These are phyloP conservation scores for Lithodes maja DNA, from an alignment of 2,888 invertebrate genomes.

Conservation along the genomic window DNA sequence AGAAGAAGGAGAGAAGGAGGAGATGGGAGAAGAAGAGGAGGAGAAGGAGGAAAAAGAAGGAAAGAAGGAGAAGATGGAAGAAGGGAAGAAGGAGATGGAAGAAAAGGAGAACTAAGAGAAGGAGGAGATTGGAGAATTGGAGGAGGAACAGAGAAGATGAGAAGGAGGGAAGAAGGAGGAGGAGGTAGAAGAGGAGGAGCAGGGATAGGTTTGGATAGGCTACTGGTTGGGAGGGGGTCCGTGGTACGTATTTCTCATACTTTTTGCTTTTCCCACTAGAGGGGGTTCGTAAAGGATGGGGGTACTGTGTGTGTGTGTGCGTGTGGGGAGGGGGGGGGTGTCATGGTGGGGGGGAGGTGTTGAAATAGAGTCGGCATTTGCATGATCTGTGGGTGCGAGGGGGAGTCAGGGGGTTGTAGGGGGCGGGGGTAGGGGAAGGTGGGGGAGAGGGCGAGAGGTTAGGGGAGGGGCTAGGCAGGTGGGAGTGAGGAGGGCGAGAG, in stretches of 20 bases:
- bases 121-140: neutral
- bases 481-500: no score
- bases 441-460: no score
- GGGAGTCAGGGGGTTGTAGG: neutral
- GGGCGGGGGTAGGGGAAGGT: slow-evolving; percentile 22
- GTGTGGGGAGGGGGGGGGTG: neutral
- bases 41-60: neutral
- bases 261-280: neutral
- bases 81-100: neutral
- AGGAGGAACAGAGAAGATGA: neutral
- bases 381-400: slow-evolving; percentile 57
- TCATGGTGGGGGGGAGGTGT: slow-evolving; percentile 4
- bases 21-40: neutral
- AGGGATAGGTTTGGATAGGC: neutral
- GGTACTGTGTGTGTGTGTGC: neutral
- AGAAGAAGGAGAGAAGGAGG: neutral
- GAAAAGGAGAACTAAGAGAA: neutral
- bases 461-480: slow-evolving; percentile 8
- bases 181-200: neutral
- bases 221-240: neutral
- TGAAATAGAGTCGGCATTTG: slow-evolving; percentile 60
- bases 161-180: neutral
- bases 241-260: slow-evolving; percentile 27
- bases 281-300: no score
- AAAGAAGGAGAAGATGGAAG: neutral